These are phyloP conservation scores for Bryconaethiops microstoma DNA, from an alignment of 2,797 vertebrate genomes.

Conservation along the genomic window DNA sequence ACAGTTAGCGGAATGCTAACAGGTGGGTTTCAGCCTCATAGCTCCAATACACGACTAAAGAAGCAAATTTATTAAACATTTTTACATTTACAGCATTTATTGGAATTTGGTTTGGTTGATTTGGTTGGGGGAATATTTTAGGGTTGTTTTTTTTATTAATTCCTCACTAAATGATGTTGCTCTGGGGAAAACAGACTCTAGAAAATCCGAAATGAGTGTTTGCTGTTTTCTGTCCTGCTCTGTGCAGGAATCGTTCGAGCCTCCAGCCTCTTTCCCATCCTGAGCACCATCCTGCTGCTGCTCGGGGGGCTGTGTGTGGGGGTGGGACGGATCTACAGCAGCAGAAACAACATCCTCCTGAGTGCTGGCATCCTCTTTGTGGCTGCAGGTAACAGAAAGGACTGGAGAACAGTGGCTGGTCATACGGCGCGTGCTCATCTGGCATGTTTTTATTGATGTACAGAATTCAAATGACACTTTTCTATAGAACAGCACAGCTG, in stretches of 20 bases:
- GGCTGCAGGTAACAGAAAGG: constrained; percentile 84
- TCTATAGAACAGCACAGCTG: neutral
- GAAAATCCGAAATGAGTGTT: neutral
- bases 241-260: constrained; percentile 90
- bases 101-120: too few relatives aligned
- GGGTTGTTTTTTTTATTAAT: too few relatives aligned
- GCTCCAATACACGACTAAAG: too few relatives aligned
- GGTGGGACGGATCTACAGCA: constrained; percentile 88
- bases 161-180: neutral
- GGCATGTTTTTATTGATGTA: constrained; percentile 1
- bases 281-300: constrained; percentile 90
- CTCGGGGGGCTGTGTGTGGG: constrained; percentile 91
- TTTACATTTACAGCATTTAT: too few relatives aligned
- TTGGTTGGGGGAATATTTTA: too few relatives aligned
- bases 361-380: constrained; percentile 95
- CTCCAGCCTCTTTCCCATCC: constrained; percentile 94
- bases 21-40: too few relatives aligned
- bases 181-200: neutral
- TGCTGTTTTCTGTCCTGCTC: neutral
- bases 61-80: too few relatives aligned
- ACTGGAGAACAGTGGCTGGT: neutral
- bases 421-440: neutral
- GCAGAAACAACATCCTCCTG: constrained; percentile 92
- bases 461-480: neutral
- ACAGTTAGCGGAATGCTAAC: too few relatives aligned